Percentiles rank a stretch among this genome's conserved stretches.
Evolutionary conservation across 2,113 vertebrate genomes (phyloP).

Genomic region (Lichenostomus cassidix): DNA sequence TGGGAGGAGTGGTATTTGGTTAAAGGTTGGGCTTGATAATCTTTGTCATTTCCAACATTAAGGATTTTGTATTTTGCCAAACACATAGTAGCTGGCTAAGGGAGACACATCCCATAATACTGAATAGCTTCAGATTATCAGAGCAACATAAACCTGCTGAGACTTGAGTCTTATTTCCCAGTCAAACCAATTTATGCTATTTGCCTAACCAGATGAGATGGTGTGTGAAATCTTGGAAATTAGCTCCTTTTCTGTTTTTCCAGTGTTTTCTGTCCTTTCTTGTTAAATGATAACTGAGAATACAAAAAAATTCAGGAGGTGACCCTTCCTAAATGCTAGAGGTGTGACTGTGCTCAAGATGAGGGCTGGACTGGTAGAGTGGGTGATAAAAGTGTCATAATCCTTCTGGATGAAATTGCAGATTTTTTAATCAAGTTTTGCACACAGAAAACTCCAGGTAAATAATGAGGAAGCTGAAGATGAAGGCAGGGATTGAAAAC

Average conservation of each 20-base stretch:
- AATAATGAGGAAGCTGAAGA: neutral
- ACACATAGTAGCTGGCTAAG: accelerated
- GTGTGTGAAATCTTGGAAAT: neutral
- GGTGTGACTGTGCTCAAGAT: neutral
- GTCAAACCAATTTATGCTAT: neutral
- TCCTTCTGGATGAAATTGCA: neutral
- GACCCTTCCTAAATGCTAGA: neutral
- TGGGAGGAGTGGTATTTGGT: neutral
- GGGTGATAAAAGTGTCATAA: neutral
- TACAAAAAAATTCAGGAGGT: neutral
- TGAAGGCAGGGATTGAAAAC: neutral
- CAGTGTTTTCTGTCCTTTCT: neutral
- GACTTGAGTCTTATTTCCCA: neutral
- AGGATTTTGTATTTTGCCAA: neutral
- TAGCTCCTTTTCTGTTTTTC: neutral
- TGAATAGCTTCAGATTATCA: neutral
- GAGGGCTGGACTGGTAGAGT: neutral
- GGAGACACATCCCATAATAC: neutral
- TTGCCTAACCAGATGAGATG: neutral
- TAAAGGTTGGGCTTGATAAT: neutral
- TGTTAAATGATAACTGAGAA: neutral
- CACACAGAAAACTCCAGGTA: neutral
- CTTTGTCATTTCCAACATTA: neutral
- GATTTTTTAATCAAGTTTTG: neutral
- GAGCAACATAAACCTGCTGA: neutral